Base-by-base conservation (phyloP, 2,888 invertebrate genomes). In the Nomada lathburiana region DNA sequence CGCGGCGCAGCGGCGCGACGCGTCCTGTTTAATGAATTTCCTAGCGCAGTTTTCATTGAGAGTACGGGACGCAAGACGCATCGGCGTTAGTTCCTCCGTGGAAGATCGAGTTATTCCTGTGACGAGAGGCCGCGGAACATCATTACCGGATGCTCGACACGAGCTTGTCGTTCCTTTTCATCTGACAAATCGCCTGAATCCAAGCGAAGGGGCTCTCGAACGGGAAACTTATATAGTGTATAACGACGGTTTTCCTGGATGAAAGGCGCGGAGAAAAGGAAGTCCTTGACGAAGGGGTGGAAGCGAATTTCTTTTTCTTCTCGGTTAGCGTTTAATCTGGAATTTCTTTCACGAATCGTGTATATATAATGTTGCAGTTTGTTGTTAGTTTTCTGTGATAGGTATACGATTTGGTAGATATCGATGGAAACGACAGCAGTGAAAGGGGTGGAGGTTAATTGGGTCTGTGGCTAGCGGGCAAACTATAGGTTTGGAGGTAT, bases 161-260 rank as follows among this genome's bases (percentile, higher is more conserved):
- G 77, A 62, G 20, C 52, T 26, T 29, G 53, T 47, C 73, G 59
- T 50, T 53, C 55, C 70, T 77, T 79, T 77, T 77, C 84, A 77
- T 68, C 83, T 72, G 84, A 70, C 73, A 73, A 84, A 78, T 84
- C 84, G 73, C 11, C 75, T 73, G 65, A 80, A 74, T 76, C 72
- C 64, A 55, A 77, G 73, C 70, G 79, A 42, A 69, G 72, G 57
- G 20, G 20, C 57, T 76, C 73, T 70, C 79, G 76, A 83, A 83
- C 70, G 78, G 75, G 73, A 70, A 83, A 78, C 79, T 82, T 76
- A 57, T 55, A 50, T 72, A 0, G n/a, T 29, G 60, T 64, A 59
- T 67, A 82, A 78, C 84, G 83, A 83, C 63, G 76, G 68, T 83
- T 80, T 73, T 76, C 72, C n/a, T 53, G 63, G 69, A 67, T 84